A percentile compares a stretch with the other conserved stretches of the same genome.
Evolutionary conservation across 2,888 invertebrate genomes (phyloP).

Genomic region (Chymomyza amoena): DNA sequence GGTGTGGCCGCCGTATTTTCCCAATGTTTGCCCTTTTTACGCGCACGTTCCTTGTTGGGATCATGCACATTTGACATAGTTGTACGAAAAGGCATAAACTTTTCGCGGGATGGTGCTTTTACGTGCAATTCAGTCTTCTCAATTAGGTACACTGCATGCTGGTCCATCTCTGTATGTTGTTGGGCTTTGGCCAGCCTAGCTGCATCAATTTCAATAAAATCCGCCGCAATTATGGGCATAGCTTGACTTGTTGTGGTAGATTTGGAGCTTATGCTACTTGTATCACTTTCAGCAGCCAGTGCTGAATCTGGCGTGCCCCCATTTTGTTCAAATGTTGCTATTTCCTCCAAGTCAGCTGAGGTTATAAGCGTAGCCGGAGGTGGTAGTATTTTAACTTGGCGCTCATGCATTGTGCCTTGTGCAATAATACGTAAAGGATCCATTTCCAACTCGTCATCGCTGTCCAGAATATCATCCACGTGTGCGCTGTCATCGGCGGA

Average conservation of each 20-base stretch:
- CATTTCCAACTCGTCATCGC: conserved; percentile 76
- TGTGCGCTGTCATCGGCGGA: conserved; percentile 33
- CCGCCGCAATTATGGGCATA: conserved; percentile 37
- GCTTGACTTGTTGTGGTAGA: conserved; percentile 9
- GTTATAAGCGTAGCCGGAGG: conserved; percentile 71
- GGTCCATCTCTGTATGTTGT: conserved; percentile 49
- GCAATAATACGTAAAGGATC: conserved; percentile 76
- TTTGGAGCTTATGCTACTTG: conserved; percentile 4
- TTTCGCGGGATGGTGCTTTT: conserved; percentile 50
- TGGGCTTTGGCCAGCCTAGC: conserved; percentile 37
- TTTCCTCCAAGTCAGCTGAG: conserved; percentile 73
- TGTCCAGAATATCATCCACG: conserved; percentile 69
- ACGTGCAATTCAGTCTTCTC: conserved; percentile 63
- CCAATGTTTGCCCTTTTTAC: conserved; percentile 75
- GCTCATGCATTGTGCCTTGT: conserved; percentile 72
- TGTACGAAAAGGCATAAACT: conserved; percentile 76
- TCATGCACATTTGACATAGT: conserved; percentile 76
- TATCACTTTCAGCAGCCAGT: conserved; percentile 24
- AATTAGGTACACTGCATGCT: conserved; percentile 74
- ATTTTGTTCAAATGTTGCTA: conserved; percentile 59
- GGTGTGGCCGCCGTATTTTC: conserved; percentile 78
- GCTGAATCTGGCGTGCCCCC: conserved; percentile 41
- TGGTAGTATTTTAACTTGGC: conserved; percentile 62
- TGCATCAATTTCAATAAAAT: conserved; percentile 61
- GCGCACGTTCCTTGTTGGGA: conserved; percentile 74